Percentiles rank a stretch among this genome's conserved stretches.
phyloP scores from a whole-genome alignment of 2,797 vertebrate genomes.

The Apogon talboti region DNA sequence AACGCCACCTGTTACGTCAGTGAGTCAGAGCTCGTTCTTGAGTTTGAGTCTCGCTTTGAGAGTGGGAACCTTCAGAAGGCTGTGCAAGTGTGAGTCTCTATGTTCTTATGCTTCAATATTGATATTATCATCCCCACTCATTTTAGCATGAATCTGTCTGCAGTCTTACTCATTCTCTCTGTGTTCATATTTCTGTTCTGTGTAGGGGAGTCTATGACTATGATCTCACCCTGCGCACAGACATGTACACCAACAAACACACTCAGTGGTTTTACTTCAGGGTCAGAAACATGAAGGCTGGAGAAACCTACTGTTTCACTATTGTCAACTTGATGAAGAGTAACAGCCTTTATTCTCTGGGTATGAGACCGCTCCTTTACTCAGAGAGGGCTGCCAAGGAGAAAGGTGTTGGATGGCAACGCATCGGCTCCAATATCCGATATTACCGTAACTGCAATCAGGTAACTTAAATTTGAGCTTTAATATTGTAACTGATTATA shows the following conservation, averaged over 20 bases:
- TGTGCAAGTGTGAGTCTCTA: conserved; percentile 88
- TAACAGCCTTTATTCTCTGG: conserved; percentile 89
- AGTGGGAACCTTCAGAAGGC: conserved; percentile 95
- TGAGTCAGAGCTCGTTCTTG: conserved; percentile 80
- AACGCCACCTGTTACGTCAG: conserved; percentile 39
- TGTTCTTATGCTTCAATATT: neutral
- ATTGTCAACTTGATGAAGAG: conserved; percentile 92
- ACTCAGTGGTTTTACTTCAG: conserved; percentile 98
- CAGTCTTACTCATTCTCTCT: neutral
- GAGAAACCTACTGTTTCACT: conserved; percentile 89
- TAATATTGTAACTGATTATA: too few relatives aligned
- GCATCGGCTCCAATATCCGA: conserved; percentile 81
- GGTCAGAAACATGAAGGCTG: conserved; percentile 89
- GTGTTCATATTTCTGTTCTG: neutral
- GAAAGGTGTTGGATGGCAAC: conserved; percentile 86
- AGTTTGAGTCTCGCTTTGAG: conserved; percentile 95
- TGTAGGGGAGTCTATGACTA: conserved; percentile 88
- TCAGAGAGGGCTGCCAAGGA: conserved; percentile 85
- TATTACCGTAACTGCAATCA: conserved; percentile 82
- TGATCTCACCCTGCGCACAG: conserved; percentile 88
- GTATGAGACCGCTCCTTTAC: conserved; percentile 91
- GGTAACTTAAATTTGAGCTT: conserved; percentile 34
- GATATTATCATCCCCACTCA: neutral
- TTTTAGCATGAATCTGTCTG: neutral
- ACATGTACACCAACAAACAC: conserved; percentile 93